Percentiles rank a stretch among this genome's conserved stretches.
These are phyloP conservation scores for Drosophila mojavensis DNA, from an alignment of 1,140 invertebrate species.

Conservation along the genomic window DNA sequence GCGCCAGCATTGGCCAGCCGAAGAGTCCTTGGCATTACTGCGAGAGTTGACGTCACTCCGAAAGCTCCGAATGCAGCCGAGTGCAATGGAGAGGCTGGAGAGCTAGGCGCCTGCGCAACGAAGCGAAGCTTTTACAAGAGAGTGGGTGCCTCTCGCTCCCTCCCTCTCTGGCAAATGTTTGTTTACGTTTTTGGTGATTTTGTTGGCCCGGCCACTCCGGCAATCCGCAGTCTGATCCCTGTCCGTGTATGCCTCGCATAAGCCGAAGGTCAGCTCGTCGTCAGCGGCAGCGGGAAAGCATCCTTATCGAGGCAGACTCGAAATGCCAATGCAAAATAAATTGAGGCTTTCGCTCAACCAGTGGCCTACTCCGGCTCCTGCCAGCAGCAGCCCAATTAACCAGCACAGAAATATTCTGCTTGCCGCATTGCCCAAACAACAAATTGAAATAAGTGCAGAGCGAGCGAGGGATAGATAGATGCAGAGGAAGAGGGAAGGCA, in stretches of 20 bases:
- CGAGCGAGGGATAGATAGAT: too few species aligned
- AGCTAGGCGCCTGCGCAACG: slow-evolving; percentile 40
- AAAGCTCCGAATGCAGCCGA: slow-evolving; percentile 31
- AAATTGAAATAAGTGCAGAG: slow-evolving; percentile 27
- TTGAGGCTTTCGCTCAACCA: slow-evolving; percentile 15
- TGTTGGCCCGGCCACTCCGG: slow-evolving; percentile 5
- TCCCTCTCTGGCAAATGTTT: slow-evolving; percentile 56
- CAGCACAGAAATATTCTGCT: not conserved
- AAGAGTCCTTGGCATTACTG: slow-evolving; percentile 72
- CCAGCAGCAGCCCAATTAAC: slow-evolving; percentile 18
- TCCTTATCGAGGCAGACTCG: slow-evolving; percentile 7
- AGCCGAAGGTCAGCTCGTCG: slow-evolving; percentile 38
- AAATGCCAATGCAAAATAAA: slow-evolving; percentile 43
- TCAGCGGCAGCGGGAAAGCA: not conserved
- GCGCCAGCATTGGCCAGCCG: slow-evolving; percentile 18
- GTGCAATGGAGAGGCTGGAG: slow-evolving; percentile 20
- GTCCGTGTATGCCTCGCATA: slow-evolving; percentile 39
- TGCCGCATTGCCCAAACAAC: slow-evolving; percentile 24
- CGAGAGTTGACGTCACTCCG: slow-evolving; percentile 62
- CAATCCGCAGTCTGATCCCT: slow-evolving; percentile 9
- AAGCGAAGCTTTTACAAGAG: slow-evolving; percentile 39
- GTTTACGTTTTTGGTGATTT: slow-evolving; percentile 69
- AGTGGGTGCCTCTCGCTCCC: not conserved
- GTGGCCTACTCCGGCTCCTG: not conserved
- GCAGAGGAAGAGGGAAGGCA: not conserved